Percentiles rank a stretch among this genome's conserved stretches.
Conservation (phyloP, 2,113 vertebrate genomes). For the Phalacrocorax carbo region DNA sequence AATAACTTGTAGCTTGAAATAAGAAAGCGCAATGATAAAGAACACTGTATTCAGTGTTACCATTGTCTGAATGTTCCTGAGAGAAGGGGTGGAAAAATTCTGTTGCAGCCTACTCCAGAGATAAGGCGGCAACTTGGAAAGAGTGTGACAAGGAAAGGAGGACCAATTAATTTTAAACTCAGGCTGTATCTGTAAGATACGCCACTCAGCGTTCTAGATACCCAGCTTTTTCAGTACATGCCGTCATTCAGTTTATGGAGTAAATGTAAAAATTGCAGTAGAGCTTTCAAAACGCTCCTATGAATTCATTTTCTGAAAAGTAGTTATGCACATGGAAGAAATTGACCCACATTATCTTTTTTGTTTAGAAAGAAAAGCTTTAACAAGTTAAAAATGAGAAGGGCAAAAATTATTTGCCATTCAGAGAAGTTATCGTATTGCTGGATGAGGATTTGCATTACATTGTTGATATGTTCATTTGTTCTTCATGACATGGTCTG, state of each 20-base stretch:
- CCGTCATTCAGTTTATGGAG: neutral
- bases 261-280: neutral
- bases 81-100: neutral
- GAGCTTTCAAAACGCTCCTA: neutral
- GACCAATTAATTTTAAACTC: neutral
- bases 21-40: neutral
- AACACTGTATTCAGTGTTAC: neutral
- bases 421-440: neutral
- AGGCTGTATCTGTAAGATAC: neutral
- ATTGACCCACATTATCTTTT: neutral
- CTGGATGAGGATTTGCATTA: neutral
- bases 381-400: neutral
- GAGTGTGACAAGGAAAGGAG: neutral
- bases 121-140: neutral
- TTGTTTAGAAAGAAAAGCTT: neutral
- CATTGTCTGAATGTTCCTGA: neutral
- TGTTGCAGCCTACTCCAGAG: neutral
- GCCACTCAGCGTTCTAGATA: neutral
- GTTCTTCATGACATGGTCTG: neutral
- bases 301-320: neutral
- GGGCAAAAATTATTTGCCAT: neutral
- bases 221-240: neutral
- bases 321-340: neutral
- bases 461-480: neutral
- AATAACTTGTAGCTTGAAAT: neutral